Conservation (phyloP, 2,113 vertebrate species). For the Morphnarchus princeps region DNA sequence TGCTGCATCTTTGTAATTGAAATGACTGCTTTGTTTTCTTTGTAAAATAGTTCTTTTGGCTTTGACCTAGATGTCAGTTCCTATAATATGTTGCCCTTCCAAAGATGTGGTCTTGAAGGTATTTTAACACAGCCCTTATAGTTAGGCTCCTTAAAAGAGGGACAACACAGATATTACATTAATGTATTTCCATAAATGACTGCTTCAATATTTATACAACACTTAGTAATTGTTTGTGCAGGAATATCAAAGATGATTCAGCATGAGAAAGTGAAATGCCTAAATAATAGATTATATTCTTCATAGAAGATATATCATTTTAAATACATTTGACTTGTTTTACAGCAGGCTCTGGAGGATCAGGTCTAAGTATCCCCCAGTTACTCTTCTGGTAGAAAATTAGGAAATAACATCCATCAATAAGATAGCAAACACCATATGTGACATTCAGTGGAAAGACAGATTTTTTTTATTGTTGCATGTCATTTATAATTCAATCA, state of each 20-base stretch:
- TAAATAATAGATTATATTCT: neutral
- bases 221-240: neutral
- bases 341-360: neutral
- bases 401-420: neutral
- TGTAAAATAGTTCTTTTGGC: neutral
- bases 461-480: accelerated
- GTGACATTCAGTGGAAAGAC: neutral
- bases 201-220: neutral
- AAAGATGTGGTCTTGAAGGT: neutral
- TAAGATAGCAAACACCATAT: neutral
- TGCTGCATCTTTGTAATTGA: neutral
- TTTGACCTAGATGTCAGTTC: neutral
- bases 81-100: neutral
- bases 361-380: neutral
- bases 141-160: neutral
- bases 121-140: neutral
- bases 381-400: neutral
- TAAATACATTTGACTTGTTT: neutral
- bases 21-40: neutral
- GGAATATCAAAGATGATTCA: neutral
- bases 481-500: neutral
- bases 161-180: neutral
- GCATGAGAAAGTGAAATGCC: neutral
- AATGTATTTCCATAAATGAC: neutral
- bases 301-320: neutral